Base-by-base conservation (phyloP, 2,797 vertebrate species). In the Silurus aristotelis region DNA sequence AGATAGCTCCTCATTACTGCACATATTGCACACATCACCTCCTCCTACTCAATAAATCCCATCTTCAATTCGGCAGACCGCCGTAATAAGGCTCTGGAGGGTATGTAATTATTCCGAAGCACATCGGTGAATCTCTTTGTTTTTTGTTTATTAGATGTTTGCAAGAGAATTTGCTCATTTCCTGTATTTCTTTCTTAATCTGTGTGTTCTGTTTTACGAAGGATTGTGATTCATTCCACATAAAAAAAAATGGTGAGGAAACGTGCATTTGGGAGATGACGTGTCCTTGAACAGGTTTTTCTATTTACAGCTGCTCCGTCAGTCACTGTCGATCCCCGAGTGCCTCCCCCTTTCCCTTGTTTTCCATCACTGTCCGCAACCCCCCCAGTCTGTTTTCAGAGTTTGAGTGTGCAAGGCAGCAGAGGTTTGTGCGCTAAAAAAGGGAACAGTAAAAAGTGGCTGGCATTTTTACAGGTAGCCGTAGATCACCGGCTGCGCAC, bases 201-300 rank as follows among this genome's bases (percentile, higher is more conserved):
- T 3, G 56, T 56, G 25, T 25, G 22, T 56, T 22, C n/a, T 79
- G 56, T 22, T 13, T 2, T 14, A 10, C 3, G 61, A 31, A 48
- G 43, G 72, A 3, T 64, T 63, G 14, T 72, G 55, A 79, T 73
- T 83, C 55, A 31, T 20, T 48, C 81, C 25, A 64, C 14, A 46
- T n/a, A 19, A 20, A 55, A 20, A 55, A 72, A 75, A n/a, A 63
- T 60, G 7, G 13, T 61, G 2, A 61, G 83, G 31, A 83, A 71
- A 80, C 55, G 52, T 76, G 83, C 82, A 75, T 86, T 85, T 83
- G 71, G 20, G 84, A 90, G 88, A 88, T 81, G 73, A 82, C 5
- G 80, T 89, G 92, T 87, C 90, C 93, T 94, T 94, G 93, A 92
- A 91, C 46, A 63, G 87, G 87, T 84, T 93, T 92, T 90, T 84